Base-by-base conservation (phyloP, 1,140 invertebrate species). In the Trichoplusia ni region DNA sequence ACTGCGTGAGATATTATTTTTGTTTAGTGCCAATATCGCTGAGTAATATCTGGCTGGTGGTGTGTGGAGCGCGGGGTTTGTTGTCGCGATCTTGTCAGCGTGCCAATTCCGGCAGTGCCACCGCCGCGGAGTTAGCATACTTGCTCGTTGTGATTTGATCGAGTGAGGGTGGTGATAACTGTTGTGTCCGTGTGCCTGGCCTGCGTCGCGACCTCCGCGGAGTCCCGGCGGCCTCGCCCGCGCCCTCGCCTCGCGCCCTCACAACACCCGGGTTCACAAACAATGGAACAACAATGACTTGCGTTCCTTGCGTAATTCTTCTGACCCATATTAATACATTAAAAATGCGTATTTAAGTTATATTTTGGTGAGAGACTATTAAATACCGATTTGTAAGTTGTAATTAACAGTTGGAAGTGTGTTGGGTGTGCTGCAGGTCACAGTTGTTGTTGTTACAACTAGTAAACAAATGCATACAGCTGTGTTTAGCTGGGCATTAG, bases 1-100 rank as follows among this genome's bases (percentile, higher is more conserved):
- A 18, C 56, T 27, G 47, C 3, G 40, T 33, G 62, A 38, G 23
- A 33, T 42, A 69, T 69, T 75, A 73, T 71, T 79, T 77, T 71
- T 68, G 67, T 71, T 67, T 63, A 56, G 42, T 54, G 31, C 53
- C 47, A 64, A 75, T 75, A 54, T 53, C 69, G 77, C 77, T 77
- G 77, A 79, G 71, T 79, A 79, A 79, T 77, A 74, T 79, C 44
- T 60, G 46, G 64, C 64, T 56, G 33, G 49, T 37, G 11, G 14
- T 38, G 38, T 47, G 53, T 33, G 63, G 66, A 44, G 38, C 59
- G 67, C 59, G 42, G 60, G 63, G 14, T 37, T 46, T 60, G 25
- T 29, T 18, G 56, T 11, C 47, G 42, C 42, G 42, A 47, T 35
- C 18, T 79, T 79, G 77, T 69, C 77, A 77, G 65, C 49, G 40